Evolutionary conservation across 1,140 invertebrate species (phyloP), one percentile per base, ranked within the genome.

Genomic region (Anastrepha obliqua): DNA sequence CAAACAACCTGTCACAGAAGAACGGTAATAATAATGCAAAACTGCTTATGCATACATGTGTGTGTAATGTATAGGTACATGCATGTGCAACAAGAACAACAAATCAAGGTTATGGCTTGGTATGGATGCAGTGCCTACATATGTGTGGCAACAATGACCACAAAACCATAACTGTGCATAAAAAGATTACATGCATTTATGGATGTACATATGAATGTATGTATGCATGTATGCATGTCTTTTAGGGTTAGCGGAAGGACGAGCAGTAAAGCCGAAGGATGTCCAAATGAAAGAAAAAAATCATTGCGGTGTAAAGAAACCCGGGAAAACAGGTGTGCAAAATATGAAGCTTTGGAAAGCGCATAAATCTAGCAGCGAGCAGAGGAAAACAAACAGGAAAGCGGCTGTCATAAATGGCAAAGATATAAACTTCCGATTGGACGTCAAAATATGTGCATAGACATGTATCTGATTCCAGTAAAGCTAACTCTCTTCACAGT

Each of bases 21-120:
- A 58, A 51, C n/a, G 8, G 44, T 47, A 74, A 74, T 74, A 74
- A 74, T 74, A 74, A 42, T 39, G 42, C 44, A 74, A 74, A 47
- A 51, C n/a, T 11, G 0, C 9, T 62, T 9, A 62, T 62, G 29
- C 29, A 62, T 17, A 62, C 60, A 62, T 62, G 29, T 67, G 64
- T 67, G 29, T 67, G 64, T 39, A 55, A 0, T 55, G 11, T 3
- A 55, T 11, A 8, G 29, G 11, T 55, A 55, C 51, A 55, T 55
- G 51, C 51, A 2, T 3, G 51, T 55, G 29, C 29, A 29, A 29
- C 29, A 29, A 29, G 29, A 29, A 29, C 29, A 29, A 29, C 29
- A 29, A 29, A 29, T 29, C 29, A 29, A 29, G 29, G 29, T 29
- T 29, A 29, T 29, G 29, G 29, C 29, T 0, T 29, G 29, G 29